Evolutionary conservation across 1,140 invertebrate species (phyloP).

Genomic region (Stenopsyche tienmushanensis): DNA sequence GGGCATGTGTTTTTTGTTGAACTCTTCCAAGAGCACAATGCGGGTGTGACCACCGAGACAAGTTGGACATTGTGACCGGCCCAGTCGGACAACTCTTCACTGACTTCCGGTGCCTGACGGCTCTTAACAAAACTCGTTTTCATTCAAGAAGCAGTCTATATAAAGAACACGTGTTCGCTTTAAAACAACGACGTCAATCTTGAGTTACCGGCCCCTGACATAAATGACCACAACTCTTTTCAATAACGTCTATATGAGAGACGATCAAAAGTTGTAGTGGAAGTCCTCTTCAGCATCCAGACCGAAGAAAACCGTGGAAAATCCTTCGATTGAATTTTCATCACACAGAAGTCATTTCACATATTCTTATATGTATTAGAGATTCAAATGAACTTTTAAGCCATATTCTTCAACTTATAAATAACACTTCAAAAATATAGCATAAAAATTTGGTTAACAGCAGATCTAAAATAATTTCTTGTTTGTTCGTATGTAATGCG

Average conservation of each 20-base stretch:
- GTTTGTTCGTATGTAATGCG: no score
- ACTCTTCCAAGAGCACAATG: neutral
- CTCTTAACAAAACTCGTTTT: conserved; percentile 21
- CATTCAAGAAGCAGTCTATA: conserved; percentile 15
- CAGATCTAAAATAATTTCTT: no score
- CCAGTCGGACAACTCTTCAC: neutral
- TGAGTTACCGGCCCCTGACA: neutral
- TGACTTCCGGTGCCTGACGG: conserved; percentile 10
- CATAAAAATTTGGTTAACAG: no score
- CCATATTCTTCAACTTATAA: no score
- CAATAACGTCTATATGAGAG: neutral
- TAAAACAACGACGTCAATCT: no score
- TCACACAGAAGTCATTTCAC: neutral
- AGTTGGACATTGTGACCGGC: conserved; percentile 2
- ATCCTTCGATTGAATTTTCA: neutral
- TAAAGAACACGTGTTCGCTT: neutral
- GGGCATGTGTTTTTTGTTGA: neutral
- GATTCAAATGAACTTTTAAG: no score
- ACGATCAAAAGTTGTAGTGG: no score
- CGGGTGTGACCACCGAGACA: conserved; percentile 8
- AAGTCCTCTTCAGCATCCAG: no score
- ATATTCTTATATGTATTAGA: neutral
- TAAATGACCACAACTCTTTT: neutral
- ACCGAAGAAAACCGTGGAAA: neutral
- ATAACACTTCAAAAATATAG: no score